phyloP scores from a whole-genome alignment of 1,140 invertebrate species.

The Lethrus apterus region DNA sequence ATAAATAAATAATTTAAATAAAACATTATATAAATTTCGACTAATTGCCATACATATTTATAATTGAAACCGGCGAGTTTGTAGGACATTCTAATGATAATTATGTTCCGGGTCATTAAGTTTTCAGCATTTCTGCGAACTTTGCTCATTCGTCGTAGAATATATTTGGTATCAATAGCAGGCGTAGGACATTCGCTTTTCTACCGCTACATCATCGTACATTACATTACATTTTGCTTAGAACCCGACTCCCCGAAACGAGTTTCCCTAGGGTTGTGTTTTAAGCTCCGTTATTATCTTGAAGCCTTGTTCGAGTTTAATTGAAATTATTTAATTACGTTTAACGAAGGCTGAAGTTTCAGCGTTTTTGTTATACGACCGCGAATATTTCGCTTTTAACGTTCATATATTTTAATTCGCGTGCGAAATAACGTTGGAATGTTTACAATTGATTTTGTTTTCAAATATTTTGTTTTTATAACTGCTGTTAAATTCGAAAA shows the following conservation, averaged over 20 bases:
- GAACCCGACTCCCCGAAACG: slow-evolving; percentile 1
- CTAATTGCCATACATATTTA: too few species aligned
- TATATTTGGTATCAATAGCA: slow-evolving; percentile 10
- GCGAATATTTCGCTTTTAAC: too few species aligned
- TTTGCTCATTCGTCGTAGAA: slow-evolving; percentile 7
- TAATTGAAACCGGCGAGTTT: too few species aligned
- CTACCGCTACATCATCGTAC: slow-evolving; percentile 10
- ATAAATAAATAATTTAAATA: too few species aligned
- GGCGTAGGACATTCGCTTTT: background rate
- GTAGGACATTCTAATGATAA: slow-evolving; percentile 14
- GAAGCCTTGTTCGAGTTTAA: slow-evolving; percentile 1
- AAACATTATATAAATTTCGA: too few species aligned
- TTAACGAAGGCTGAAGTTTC: slow-evolving; percentile 7
- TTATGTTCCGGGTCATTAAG: slow-evolving; percentile 13
- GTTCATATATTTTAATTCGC: too few species aligned
- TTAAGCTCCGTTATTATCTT: background rate
- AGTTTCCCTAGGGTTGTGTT: background rate
- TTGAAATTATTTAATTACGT: slow-evolving; percentile 8
- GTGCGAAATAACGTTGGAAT: too few species aligned
- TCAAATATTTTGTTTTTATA: too few species aligned
- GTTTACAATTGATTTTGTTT: too few species aligned
- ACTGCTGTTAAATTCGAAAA: too few species aligned
- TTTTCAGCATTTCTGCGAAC: slow-evolving; percentile 10
- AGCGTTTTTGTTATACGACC: too few species aligned
- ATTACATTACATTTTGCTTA: slow-evolving; percentile 1